Evolutionary conservation across 1,140 invertebrate genomes (phyloP).

Genomic region (Lepidurus apus): DNA sequence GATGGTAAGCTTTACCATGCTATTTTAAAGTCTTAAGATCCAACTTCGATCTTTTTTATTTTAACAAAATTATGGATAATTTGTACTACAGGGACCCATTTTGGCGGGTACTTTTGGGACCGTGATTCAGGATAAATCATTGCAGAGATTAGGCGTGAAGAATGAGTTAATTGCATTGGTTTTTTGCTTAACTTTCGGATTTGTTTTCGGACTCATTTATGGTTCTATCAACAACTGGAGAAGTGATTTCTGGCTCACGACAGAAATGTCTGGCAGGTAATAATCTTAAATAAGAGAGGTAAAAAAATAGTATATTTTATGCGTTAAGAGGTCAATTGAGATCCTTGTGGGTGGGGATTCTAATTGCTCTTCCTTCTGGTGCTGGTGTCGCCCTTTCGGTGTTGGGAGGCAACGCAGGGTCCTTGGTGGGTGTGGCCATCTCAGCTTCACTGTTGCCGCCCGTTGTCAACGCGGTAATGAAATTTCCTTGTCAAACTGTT

Average conservation of each 20-base stretch:
- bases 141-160: constrained; percentile 60
- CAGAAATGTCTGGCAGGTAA: constrained; percentile 69
- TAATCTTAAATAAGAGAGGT: not conserved
- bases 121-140: constrained; percentile 63
- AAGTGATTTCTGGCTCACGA: constrained; percentile 68
- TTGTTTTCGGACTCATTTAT: constrained; percentile 68
- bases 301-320: not conserved
- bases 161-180: constrained; percentile 64
- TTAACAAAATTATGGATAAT: constrained; percentile 5
- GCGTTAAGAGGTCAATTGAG: constrained; percentile 54
- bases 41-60: not conserved
- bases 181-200: constrained; percentile 66
- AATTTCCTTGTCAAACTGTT: constrained; percentile 10
- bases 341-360: constrained; percentile 58
- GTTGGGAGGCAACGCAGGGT: constrained; percentile 73
- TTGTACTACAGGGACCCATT: constrained; percentile 62
- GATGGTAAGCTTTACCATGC: constrained; percentile 54
- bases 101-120: constrained; percentile 78
- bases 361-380: constrained; percentile 66
- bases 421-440: constrained; percentile 81
- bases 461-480: constrained; percentile 73
- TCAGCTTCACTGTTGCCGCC: constrained; percentile 81
- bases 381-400: constrained; percentile 78
- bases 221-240: constrained; percentile 67
- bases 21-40: too few species aligned